phyloP scores from a whole-genome alignment of 1,140 invertebrate species.

The Aphis craccivora region DNA sequence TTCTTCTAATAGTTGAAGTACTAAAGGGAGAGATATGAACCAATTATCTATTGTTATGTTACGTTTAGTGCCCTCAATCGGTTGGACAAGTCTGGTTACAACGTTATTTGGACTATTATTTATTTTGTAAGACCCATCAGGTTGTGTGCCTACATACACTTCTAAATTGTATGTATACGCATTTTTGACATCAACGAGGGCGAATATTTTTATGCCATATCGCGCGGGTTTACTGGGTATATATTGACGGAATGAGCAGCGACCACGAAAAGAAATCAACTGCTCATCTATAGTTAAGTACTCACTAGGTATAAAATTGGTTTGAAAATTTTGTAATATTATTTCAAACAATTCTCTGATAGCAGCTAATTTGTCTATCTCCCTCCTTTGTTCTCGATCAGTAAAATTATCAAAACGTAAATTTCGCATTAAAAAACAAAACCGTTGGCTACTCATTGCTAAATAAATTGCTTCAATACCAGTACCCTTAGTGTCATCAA shows the following conservation, averaged over 20 bases:
- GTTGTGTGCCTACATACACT: slow-evolving; percentile 63
- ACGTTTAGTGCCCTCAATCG: slow-evolving; percentile 61
- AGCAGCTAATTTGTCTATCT: slow-evolving; percentile 63
- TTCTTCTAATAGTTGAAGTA: slow-evolving; percentile 61
- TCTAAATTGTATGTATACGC: slow-evolving; percentile 63
- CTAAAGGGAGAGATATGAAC: slow-evolving; percentile 60
- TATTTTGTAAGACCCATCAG: slow-evolving; percentile 60
- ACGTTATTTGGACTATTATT: neutral
- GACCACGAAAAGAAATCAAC: slow-evolving; percentile 63
- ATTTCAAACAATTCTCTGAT: slow-evolving; percentile 59
- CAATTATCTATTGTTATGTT: slow-evolving; percentile 61
- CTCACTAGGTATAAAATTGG: slow-evolving; percentile 59
- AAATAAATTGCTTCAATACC: slow-evolving; percentile 60
- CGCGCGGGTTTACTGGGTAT: slow-evolving; percentile 61
- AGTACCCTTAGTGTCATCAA: slow-evolving; percentile 58
- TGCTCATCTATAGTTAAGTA: slow-evolving; percentile 64
- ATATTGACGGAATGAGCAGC: slow-evolving; percentile 63
- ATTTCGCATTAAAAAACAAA: slow-evolving; percentile 61
- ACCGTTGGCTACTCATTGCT: slow-evolving; percentile 61
- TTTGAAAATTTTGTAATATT: slow-evolving; percentile 59
- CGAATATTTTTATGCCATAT: slow-evolving; percentile 66
- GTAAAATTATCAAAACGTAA: slow-evolving; percentile 63
- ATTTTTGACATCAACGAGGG: slow-evolving; percentile 62
- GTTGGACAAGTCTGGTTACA: slow-evolving; percentile 58
- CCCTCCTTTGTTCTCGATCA: slow-evolving; percentile 60